Percentiles rank a stretch among this genome's conserved stretches.
Evolutionary conservation across 2,888 invertebrate species (phyloP).

Genomic region (Drosophila fulvimacula): DNA sequence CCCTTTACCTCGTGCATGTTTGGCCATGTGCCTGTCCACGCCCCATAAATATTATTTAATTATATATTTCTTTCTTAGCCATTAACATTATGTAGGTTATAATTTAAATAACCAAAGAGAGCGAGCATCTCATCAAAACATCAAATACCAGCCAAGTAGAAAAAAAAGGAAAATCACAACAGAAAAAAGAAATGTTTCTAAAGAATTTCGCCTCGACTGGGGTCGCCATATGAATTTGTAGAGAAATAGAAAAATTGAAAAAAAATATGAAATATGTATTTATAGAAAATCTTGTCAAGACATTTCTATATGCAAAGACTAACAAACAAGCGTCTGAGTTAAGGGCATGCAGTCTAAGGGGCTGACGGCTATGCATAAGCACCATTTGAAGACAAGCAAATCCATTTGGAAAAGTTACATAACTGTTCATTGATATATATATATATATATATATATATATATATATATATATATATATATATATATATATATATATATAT

Average conservation of each 20-base stretch:
- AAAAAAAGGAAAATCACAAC: slow-evolving; percentile 23
- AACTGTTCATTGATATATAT: background rate
- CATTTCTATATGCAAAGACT: slow-evolving; percentile 34
- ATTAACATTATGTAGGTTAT: slow-evolving; percentile 78
- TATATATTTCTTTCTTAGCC: slow-evolving; percentile 68
- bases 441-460: background rate
- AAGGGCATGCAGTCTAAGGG: slow-evolving; percentile 43
- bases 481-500: background rate
- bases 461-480: no score
- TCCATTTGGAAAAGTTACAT: slow-evolving; percentile 1
- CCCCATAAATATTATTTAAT: slow-evolving; percentile 77
- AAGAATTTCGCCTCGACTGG: slow-evolving; percentile 79
- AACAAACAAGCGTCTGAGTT: slow-evolving; percentile 57
- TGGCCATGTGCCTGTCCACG: slow-evolving; percentile 78
- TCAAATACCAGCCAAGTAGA: slow-evolving; percentile 47
- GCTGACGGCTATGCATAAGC: slow-evolving; percentile 7
- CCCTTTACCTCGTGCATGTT: slow-evolving; percentile 30
- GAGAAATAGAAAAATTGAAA: slow-evolving; percentile 11
- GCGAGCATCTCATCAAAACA: slow-evolving; percentile 58
- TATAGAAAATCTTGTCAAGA: slow-evolving; percentile 74
- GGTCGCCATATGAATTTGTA: slow-evolving; percentile 62
- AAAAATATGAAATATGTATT: slow-evolving; percentile 59
- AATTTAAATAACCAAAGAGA: slow-evolving; percentile 68
- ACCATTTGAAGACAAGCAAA: slow-evolving; percentile 55
- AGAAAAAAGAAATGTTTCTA: slow-evolving; percentile 57